A percentile compares a stretch with the other conserved stretches of the same genome.
phyloP scores from a whole-genome alignment of 2,888 invertebrate species.

The Chrysina gloriosa region DNA sequence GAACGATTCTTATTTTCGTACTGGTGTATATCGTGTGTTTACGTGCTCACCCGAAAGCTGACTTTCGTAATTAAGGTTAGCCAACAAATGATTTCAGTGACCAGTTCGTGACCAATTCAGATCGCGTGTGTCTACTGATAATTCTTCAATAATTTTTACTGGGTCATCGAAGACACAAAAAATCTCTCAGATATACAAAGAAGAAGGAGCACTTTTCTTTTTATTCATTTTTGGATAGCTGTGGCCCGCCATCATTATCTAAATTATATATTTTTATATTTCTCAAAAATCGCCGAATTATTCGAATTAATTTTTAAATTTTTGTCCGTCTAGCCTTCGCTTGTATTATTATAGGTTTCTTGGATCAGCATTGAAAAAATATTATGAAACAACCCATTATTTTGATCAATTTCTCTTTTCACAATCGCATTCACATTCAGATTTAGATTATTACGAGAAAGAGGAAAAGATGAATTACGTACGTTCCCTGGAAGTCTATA shows the following conservation, averaged over 20 bases:
- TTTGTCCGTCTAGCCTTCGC: slow-evolving; percentile 47
- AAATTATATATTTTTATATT: slow-evolving; percentile 61
- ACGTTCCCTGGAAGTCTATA: neutral
- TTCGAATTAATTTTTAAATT: slow-evolving; percentile 58
- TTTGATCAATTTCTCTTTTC: slow-evolving; percentile 26
- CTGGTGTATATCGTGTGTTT: neutral
- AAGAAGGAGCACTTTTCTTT: slow-evolving; percentile 54
- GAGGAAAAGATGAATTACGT: slow-evolving; percentile 9
- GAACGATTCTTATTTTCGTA: neutral
- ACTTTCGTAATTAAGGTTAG: slow-evolving; percentile 43
- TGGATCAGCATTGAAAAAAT: slow-evolving; percentile 6
- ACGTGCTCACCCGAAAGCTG: slow-evolving; percentile 38
- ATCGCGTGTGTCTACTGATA: slow-evolving; percentile 60
- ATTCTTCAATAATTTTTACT: slow-evolving; percentile 60
- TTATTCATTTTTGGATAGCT: slow-evolving; percentile 47
- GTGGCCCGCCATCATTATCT: slow-evolving; percentile 55
- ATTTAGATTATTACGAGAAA: slow-evolving; percentile 22
- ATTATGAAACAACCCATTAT: slow-evolving; percentile 27
- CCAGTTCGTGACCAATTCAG: slow-evolving; percentile 58
- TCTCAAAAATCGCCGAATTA: slow-evolving; percentile 54
- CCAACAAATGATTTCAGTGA: slow-evolving; percentile 41
- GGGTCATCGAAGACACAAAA: slow-evolving; percentile 60
- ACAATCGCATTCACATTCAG: slow-evolving; percentile 21
- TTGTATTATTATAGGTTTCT: slow-evolving; percentile 34
- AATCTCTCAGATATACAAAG: slow-evolving; percentile 48